phyloP scores from a whole-genome alignment of 1,140 invertebrate genomes.

The Cherax quadricarinatus region DNA sequence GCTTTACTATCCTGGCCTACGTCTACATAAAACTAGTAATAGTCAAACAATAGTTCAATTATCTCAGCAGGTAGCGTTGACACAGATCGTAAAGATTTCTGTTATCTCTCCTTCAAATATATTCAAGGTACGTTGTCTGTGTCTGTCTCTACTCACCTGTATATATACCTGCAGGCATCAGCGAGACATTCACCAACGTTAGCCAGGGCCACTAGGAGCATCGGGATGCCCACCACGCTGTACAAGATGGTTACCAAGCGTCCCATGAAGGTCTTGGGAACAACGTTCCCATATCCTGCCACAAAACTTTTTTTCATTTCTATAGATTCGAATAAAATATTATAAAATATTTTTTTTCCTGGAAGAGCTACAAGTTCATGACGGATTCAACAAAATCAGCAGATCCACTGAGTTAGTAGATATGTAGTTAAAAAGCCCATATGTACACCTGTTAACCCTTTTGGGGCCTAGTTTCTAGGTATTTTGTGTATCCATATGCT shows the following conservation, averaged over 20 bases:
- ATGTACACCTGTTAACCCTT: too few species aligned
- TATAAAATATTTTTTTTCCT: neutral
- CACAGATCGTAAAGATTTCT: too few species aligned
- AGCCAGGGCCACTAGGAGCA: conserved; percentile 75
- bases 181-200: conserved; percentile 76
- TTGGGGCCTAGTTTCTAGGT: too few species aligned
- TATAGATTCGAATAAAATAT: neutral
- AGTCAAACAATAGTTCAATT: too few species aligned
- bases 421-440: too few species aligned
- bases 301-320: neutral
- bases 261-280: conserved; percentile 74
- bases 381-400: neutral
- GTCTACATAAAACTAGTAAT: too few species aligned
- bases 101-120: too few species aligned
- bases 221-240: conserved; percentile 75
- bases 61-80: too few species aligned
- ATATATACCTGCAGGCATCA: conserved; percentile 73
- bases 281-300: conserved; percentile 76
- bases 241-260: conserved; percentile 75
- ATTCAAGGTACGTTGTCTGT: too few species aligned
- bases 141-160: conserved; percentile 71
- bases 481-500: too few species aligned
- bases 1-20: too few species aligned
- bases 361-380: neutral
- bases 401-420: neutral